phyloP scores from a whole-genome alignment of 2,113 vertebrate genomes.

The Morone chrysops region DNA sequence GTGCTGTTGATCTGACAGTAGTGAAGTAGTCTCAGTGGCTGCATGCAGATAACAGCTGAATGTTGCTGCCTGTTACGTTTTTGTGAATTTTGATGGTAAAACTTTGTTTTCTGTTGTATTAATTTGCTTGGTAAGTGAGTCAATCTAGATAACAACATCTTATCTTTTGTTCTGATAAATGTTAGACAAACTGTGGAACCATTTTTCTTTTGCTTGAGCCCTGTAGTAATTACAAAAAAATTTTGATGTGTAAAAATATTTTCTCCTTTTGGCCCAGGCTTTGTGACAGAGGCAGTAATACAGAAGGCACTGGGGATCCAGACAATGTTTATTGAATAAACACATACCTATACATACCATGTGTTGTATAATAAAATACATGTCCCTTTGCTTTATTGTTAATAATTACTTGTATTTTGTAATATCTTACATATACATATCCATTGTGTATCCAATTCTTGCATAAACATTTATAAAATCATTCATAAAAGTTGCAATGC shows the following conservation, averaged over 20 bases:
- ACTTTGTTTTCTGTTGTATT: not conserved
- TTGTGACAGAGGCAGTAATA: not conserved
- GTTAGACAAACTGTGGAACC: too few relatives aligned
- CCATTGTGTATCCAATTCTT: not conserved
- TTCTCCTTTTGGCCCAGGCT: not conserved
- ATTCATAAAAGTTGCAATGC: not conserved
- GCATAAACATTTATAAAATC: not conserved
- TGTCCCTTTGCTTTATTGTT: not conserved
- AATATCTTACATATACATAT: not conserved
- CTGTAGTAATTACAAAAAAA: not conserved
- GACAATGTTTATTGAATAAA: slow-evolving; percentile 13
- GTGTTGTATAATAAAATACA: not conserved
- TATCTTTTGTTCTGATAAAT: not conserved
- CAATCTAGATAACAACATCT: not conserved
- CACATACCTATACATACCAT: slow-evolving; percentile 4
- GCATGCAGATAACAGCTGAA: not conserved
- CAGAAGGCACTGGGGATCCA: not conserved
- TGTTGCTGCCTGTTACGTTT: not conserved
- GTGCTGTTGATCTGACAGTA: too few relatives aligned
- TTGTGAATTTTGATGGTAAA: too few relatives aligned
- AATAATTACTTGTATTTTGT: not conserved
- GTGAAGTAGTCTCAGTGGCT: too few relatives aligned
- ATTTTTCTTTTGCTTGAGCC: not conserved
- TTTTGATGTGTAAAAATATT: not conserved
- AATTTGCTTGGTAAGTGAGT: not conserved